Evolutionary conservation across 2,113 vertebrate species (phyloP), one percentile per base, ranked within the genome.

Genomic region (Saccopteryx leptura): DNA sequence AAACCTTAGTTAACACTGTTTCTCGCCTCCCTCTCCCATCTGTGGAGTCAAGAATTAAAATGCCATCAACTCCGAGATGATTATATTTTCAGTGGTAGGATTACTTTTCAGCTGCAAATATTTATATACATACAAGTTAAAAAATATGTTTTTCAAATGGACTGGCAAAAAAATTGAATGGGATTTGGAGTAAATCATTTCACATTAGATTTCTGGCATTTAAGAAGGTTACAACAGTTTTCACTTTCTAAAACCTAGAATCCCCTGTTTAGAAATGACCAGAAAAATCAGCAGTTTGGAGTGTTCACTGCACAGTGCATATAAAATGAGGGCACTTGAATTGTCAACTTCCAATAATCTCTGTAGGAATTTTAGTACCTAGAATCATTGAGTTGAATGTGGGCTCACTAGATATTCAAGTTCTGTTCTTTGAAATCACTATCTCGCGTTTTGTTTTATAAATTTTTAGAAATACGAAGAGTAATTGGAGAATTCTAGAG

Each of bases 141-240:
- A 48, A 50, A 21, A 39, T 69, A 60, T 50, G n/a, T 72, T 87
- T 86, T 92, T 23, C 31, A 33, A 79, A 18, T 63, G 52, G 48
- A 61, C 82, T 86, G 74, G 5, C n/a, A 96, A 95, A 91, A 83
- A 4, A 0, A 65, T 33, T 33, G 26, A 61, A 39, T 65, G 9
- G 81, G 90, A 92, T 85, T 81, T 94, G 54, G 8, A 83, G 4
- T 79, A 78, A 88, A 91, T 60, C 6, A 48, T 21, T 95, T 88
- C 61, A 65, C 6, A 69, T 78, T 83, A n/a, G 17, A 79, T 69
- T 95, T 95, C 60, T 72, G n/a, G 19, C 18, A 84, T 90, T 88
- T 85, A 72, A 28, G 6, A 82, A 71, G 48, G 52, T 87, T 93
- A 66, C 13, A 82, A 69, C n/a, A n/a, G 24, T 83, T 96, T 95